Evolutionary conservation across 2,113 vertebrate species (phyloP).

Genomic region (Polyodon spathula): DNA sequence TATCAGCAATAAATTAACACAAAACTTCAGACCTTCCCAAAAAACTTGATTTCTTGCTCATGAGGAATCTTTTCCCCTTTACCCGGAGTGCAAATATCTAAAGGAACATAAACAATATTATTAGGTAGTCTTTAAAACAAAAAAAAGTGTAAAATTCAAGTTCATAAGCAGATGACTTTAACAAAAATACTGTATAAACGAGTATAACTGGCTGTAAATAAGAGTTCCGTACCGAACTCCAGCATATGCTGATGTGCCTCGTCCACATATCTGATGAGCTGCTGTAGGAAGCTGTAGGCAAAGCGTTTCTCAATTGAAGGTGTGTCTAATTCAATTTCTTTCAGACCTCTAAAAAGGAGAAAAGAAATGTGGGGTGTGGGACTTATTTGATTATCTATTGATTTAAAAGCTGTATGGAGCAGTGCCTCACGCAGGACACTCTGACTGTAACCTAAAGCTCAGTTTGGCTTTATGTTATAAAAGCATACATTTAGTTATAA

Average conservation of each 20-base stretch:
- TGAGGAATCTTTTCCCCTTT: constrained; percentile 79
- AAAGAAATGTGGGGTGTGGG: neutral
- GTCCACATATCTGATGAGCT: constrained; percentile 85
- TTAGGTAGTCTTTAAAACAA: no score
- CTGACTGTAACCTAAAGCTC: no score
- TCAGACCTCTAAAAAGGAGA: constrained; percentile 62
- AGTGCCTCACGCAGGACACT: no score
- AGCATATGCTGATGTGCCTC: constrained; percentile 85
- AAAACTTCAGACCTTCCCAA: constrained; percentile 73
- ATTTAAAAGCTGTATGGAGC: no score
- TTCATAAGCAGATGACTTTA: no score
- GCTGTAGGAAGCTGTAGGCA: constrained; percentile 88
- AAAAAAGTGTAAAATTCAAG: no score
- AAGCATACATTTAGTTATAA: no score
- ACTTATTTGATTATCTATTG: no score
- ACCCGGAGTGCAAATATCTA: constrained; percentile 69
- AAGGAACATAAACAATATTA: neutral
- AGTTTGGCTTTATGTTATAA: no score
- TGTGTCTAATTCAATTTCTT: constrained; percentile 82
- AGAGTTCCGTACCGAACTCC: constrained; percentile 68
- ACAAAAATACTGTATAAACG: neutral
- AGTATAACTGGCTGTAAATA: constrained; percentile 6
- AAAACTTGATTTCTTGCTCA: constrained; percentile 94
- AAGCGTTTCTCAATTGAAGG: constrained; percentile 93
- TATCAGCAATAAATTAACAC: neutral